Evolutionary conservation across 2,113 vertebrate species (phyloP), one percentile per base, ranked within the genome.

Genomic region (Tragelaphus buxtoni): DNA sequence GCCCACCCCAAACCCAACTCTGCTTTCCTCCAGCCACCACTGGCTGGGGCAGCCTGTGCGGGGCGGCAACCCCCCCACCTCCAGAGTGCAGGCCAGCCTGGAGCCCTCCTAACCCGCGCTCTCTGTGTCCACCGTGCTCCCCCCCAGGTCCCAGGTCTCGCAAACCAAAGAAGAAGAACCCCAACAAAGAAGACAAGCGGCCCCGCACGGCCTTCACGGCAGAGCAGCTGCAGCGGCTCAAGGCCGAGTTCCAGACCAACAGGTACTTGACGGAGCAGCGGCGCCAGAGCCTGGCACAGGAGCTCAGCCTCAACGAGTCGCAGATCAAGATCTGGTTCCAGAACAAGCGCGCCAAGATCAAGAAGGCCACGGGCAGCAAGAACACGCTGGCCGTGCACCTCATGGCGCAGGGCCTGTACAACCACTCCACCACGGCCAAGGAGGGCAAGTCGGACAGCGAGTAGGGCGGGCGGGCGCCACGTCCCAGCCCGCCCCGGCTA

Each of bases 261-360:
- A 99, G 99, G 87, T 99, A 99, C 98, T 98, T 99, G 99, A 99
- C 99, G 0, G 99, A 99, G 98, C 99, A 99, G 98, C 98, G 99
- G 98, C 98, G 99, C 30, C 99, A 99, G 98, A 99, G 99, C 98
- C 98, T 99, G 98, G 99, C 99, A 2, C 99, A 99, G 95, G 99
- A 99, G 95, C 99, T 99, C 93, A 99, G 99, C 98, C 99, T 99
- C 91, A 99, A 99, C 76, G 99, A 99, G 98, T 99, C 99, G 18
- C 99, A 99, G 98, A 99, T 99, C 98, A 99, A 99, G 98, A 99
- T 99, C 97, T 99, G 99, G 99, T 99, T 99, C 96, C 99, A 99
- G 98, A 99, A 99, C 98, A 99, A 99, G 97, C 98, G 99, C 49
- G 99, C 99, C 98, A 99, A 99, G 98, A 99, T 99, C 98, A 99